Evolutionary conservation across 2,888 invertebrate genomes (phyloP).

Genomic region (Salticus scenicus): DNA sequence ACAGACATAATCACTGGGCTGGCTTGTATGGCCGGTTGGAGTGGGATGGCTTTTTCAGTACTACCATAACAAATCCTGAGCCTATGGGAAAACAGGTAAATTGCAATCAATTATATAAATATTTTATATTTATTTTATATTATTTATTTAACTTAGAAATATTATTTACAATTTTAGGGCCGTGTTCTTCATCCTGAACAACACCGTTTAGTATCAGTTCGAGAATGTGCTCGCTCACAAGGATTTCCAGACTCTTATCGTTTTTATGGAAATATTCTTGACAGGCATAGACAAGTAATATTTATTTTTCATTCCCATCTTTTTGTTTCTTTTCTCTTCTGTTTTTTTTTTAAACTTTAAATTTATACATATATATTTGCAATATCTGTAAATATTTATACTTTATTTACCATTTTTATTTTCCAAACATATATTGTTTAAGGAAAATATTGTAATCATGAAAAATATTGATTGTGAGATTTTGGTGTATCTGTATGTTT

Average conservation of each 20-base stretch:
- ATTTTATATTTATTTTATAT: not conserved
- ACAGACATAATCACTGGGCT: slow-evolving; percentile 90
- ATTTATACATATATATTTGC: not conserved
- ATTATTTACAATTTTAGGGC: slow-evolving; percentile 78
- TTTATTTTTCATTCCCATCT: not conserved
- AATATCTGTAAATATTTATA: too few species aligned
- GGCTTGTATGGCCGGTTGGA: slow-evolving; percentile 87
- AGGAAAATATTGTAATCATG: too few species aligned
- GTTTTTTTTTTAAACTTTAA: too few species aligned
- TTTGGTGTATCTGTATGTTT: too few species aligned
- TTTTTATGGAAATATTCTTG: slow-evolving; percentile 84
- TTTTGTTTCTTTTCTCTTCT: too few species aligned
- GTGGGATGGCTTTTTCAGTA: slow-evolving; percentile 90
- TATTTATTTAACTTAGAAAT: too few species aligned
- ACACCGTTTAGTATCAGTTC: slow-evolving; percentile 87
- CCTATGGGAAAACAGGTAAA: slow-evolving; percentile 90
- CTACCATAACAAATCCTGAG: slow-evolving; percentile 88
- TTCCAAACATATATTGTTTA: not conserved
- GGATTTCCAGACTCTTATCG: slow-evolving; percentile 87
- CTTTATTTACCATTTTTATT: too few species aligned
- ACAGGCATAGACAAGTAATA: slow-evolving; percentile 85
- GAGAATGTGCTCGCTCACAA: slow-evolving; percentile 91
- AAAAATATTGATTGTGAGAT: too few species aligned
- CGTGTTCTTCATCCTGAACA: slow-evolving; percentile 88
- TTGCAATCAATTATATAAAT: not conserved